Percentiles rank a stretch among this genome's conserved stretches.
Evolutionary conservation across 2,797 vertebrate genomes (phyloP).

Genomic region (Danio choprae): DNA sequence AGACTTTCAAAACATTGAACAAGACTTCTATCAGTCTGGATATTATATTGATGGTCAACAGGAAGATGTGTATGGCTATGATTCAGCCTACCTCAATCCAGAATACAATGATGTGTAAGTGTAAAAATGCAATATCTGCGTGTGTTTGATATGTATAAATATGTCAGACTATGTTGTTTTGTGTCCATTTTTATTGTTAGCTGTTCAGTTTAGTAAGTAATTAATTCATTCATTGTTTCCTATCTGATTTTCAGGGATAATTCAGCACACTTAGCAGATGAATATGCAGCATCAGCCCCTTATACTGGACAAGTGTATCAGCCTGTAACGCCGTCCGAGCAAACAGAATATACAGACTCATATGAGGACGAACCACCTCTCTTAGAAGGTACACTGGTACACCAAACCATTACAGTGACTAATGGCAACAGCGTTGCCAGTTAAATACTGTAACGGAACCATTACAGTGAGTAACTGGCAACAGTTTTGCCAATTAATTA

Average conservation of each 20-base stretch:
- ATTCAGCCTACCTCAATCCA: conserved; percentile 47
- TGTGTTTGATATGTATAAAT: not conserved
- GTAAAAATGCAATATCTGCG: conserved; percentile 47
- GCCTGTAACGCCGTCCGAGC: conserved; percentile 51
- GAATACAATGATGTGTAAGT: conserved; percentile 69
- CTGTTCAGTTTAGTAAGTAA: not conserved
- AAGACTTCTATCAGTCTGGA: conserved; percentile 87
- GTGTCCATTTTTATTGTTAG: conserved; percentile 1
- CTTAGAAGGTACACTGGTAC: too few species aligned
- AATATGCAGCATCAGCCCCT: conserved; percentile 53
- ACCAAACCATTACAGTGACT: too few species aligned
- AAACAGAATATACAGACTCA: conserved; percentile 38
- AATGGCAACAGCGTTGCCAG: too few species aligned
- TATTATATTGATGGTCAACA: conserved; percentile 82
- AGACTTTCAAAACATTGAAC: conserved; percentile 78
- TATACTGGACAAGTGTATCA: conserved; percentile 68
- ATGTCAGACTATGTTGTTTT: not conserved
- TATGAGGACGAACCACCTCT: conserved; percentile 71
- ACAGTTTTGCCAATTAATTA: too few species aligned
- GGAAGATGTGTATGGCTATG: conserved; percentile 62
- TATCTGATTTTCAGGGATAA: conserved; percentile 48
- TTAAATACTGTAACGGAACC: too few species aligned
- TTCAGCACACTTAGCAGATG: conserved; percentile 23
- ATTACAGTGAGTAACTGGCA: too few species aligned
- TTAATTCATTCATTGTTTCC: not conserved